phyloP scores from a whole-genome alignment of 2,888 invertebrate species.

The Agrochola macilenta region DNA sequence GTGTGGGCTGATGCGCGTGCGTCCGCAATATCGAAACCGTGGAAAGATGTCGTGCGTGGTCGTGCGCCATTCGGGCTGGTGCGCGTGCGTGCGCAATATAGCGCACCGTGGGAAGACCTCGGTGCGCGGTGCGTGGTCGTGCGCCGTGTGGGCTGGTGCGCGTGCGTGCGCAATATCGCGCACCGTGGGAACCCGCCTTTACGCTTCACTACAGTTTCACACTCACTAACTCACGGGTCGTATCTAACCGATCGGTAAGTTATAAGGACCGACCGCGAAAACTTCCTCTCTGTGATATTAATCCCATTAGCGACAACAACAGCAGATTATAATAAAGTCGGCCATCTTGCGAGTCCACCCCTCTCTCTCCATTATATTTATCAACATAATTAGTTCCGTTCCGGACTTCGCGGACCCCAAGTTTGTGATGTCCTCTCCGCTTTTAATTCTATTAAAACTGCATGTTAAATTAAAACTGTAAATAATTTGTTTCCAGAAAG shows the following conservation, averaged over 20 bases:
- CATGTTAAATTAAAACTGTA: constrained; percentile 27
- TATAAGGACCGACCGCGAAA: not conserved
- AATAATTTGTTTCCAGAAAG: constrained; percentile 21
- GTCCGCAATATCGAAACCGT: too few relatives aligned
- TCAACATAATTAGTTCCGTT: constrained; percentile 48
- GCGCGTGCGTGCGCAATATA: too few relatives aligned
- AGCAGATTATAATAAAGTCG: constrained; percentile 25
- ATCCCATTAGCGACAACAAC: constrained; percentile 21
- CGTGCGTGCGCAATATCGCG: too few relatives aligned
- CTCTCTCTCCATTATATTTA: constrained; percentile 38
- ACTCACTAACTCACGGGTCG: not conserved
- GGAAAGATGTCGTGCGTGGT: too few relatives aligned
- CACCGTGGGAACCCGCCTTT: too few relatives aligned
- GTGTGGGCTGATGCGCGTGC: too few relatives aligned
- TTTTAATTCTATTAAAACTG: constrained; percentile 31
- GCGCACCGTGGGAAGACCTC: too few relatives aligned
- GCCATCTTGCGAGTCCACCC: constrained; percentile 30
- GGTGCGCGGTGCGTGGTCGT: too few relatives aligned
- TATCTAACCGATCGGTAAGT: not conserved
- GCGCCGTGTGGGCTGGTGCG: too few relatives aligned
- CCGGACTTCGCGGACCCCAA: constrained; percentile 21
- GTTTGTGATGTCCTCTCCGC: constrained; percentile 25
- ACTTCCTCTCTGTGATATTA: constrained; percentile 17
- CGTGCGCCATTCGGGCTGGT: too few relatives aligned
- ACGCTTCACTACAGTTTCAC: not conserved